These are phyloP conservation scores for Semnornis frantzii DNA, from an alignment of 2,113 vertebrate species.

Conservation along the genomic window DNA sequence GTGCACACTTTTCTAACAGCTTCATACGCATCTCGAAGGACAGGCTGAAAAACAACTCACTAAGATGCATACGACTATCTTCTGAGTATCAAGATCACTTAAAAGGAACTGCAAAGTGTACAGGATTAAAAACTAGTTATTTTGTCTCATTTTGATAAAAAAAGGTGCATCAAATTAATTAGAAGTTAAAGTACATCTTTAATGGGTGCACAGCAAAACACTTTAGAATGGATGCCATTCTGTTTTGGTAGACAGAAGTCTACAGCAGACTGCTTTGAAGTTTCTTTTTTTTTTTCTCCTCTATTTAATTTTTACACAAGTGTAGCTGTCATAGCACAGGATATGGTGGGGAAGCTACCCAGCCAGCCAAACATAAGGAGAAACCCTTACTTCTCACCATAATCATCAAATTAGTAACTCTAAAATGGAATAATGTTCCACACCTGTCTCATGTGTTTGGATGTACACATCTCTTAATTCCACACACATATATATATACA, in stretches of 20 bases:
- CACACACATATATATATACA: background rate
- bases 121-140: background rate
- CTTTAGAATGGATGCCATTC: background rate
- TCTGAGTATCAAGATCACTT: background rate
- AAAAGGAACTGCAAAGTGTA: background rate
- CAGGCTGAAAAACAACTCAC: background rate
- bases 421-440: background rate
- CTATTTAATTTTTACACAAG: background rate
- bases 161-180: background rate
- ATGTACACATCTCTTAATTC: background rate
- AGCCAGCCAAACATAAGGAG: background rate
- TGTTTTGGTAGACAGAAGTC: background rate
- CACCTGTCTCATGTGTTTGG: background rate
- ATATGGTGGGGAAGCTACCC: accelerated
- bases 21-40: background rate
- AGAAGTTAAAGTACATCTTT: background rate
- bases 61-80: background rate
- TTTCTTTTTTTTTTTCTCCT: background rate
- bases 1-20: background rate
- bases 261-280: background rate
- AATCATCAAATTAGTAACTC: background rate
- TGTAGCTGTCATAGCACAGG: background rate
- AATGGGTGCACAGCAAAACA: background rate
- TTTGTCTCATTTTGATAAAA: background rate
- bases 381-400: background rate